Percentiles rank a stretch among this genome's conserved stretches.
Evolutionary conservation across 2,888 invertebrate species (phyloP).

Genomic region (Prenolepis imparis): DNA sequence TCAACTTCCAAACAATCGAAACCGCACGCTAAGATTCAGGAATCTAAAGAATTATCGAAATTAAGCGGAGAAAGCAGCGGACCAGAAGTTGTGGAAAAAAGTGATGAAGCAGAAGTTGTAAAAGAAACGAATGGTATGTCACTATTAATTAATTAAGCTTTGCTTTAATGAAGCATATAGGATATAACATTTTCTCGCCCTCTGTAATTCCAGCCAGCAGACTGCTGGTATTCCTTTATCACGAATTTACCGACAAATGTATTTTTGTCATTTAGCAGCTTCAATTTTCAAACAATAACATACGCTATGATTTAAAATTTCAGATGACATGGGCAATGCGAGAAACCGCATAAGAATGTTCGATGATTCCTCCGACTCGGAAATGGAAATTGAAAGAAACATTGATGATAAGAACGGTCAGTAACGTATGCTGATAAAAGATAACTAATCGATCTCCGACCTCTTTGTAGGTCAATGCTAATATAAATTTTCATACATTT

Average conservation of each 20-base stretch:
- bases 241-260: constrained; percentile 59
- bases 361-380: constrained; percentile 76
- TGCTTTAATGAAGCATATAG: neutral
- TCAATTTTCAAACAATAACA: neutral
- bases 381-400: constrained; percentile 60
- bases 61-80: neutral
- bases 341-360: constrained; percentile 65
- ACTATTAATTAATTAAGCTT: constrained; percentile 15
- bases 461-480: neutral
- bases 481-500: neutral
- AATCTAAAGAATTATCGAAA: neutral
- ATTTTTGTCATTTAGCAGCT: constrained; percentile 6
- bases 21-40: neutral
- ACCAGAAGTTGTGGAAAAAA: constrained; percentile 6
- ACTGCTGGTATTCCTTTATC: constrained; percentile 22
- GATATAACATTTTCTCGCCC: constrained; percentile 57
- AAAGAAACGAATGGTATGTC: constrained; percentile 54
- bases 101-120: neutral
- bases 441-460: neutral
- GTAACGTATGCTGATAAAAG: constrained; percentile 40
- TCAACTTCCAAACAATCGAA: constrained; percentile 46
- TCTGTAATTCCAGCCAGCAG: constrained; percentile 56
- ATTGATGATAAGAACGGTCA: constrained; percentile 37
- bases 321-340: constrained; percentile 2
- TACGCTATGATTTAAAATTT: constrained; percentile 5